Evolutionary conservation across 2,113 vertebrate species (phyloP).

Genomic region (Eira barbara): DNA sequence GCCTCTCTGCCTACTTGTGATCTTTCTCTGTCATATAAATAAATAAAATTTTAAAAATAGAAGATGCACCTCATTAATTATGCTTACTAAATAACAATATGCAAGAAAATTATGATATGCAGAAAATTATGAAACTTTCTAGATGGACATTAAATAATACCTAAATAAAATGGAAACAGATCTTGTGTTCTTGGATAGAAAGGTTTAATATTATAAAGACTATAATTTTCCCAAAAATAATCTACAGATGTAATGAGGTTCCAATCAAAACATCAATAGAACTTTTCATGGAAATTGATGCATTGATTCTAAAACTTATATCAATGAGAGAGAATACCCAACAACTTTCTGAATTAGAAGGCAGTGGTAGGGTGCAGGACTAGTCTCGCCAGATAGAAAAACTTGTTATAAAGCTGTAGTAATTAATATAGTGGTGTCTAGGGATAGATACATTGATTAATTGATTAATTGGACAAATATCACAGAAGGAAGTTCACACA

Average conservation of each 20-base stretch:
- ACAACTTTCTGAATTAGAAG: not conserved
- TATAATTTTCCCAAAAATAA: not conserved
- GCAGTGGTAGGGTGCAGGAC: not conserved
- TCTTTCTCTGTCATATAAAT: too few species aligned
- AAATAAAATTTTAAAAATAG: not conserved
- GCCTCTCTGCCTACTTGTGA: too few species aligned
- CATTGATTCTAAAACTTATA: not conserved
- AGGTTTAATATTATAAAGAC: not conserved
- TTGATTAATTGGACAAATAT: not conserved
- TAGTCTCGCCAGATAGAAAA: not conserved
- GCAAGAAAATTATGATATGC: not conserved
- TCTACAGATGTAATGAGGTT: not conserved
- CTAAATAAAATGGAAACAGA: not conserved
- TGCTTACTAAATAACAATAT: not conserved
- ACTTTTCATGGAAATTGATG: not conserved
- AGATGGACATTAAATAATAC: not conserved
- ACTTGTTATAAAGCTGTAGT: not conserved
- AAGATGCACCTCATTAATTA: not conserved
- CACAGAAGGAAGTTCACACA: not conserved
- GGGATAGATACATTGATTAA: not conserved
- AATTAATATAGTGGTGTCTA: not conserved
- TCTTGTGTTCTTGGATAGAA: not conserved
- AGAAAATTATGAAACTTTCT: not conserved
- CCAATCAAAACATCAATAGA: not conserved
- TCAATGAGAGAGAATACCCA: not conserved